Evolutionary conservation across 2,113 vertebrate species (phyloP), one percentile per base, ranked within the genome.

Genomic region (Hemichromis elongatus): DNA sequence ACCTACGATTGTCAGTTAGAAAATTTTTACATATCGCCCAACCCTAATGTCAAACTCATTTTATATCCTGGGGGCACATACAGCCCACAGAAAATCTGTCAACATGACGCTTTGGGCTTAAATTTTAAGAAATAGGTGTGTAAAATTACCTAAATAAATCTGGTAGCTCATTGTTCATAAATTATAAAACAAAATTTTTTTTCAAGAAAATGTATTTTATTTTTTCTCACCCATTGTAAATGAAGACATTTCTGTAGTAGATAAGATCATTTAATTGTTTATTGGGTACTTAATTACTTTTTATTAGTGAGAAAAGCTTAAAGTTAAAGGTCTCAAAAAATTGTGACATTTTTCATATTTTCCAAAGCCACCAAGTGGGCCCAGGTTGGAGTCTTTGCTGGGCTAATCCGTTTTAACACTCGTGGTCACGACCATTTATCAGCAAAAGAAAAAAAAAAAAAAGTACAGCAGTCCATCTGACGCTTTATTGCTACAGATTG

Each of bases 391-490:
- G 59, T 63, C 59, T 63, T 63, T 35, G 59, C 30, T 63, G 59
- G 6, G 59, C 2, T 18, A 0, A 63, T 63, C 59, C n/a, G 30
- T 63, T 63, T 37, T 5, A 33, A 66, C 33, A 66, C 33, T 11
- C 1, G 19, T 66, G 33, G 61, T 66, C 56, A 81, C 45, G 86
- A 81, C 80, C 81, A 40, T 87, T 88, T 79, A 79, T 85, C 63
- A 21, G 11, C 12, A 79, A 66, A 80, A 86, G 47, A 1, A 26
- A 14, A 42, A 68, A 26, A 14, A 42, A 68, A 66, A 24, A 40
- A 14, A 68, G 33, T 0, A 21, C 59, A 14, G n/a, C 35, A 66
- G 19, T 87, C 70, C 50, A 45, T 90, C 81, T 86, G 35, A 42
- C 19, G 70, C 63, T 79, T 83, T 81, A 81, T 79, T 77, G 61